Base-by-base conservation (phyloP, 2,113 vertebrate genomes). In the Xenopus borealis region DNA sequence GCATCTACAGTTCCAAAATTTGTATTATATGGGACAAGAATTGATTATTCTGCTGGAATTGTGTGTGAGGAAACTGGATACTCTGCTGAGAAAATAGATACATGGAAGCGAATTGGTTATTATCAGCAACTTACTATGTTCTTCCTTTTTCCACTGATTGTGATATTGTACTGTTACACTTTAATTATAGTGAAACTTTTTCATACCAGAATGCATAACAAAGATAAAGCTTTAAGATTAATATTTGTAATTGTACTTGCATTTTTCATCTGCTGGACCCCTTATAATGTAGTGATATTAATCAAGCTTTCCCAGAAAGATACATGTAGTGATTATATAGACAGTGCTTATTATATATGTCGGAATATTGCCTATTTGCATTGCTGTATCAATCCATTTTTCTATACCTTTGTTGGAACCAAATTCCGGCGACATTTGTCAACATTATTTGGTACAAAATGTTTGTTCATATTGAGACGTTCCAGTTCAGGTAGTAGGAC, bases 191-290 rank as follows among this genome's bases (percentile, higher is more conserved):
- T 77, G 10, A 91, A 88, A 1, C 85, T 95, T 44, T 57, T 92
- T 1, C 81, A 72, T 27, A 86, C 88, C 1, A 89, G 80, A 18
- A 86, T 89, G n/a, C 75, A 75, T 13, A 90, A 89, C 76, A 94
- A 84, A 81, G 88, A 92, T 78, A 92, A 91, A 52, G 89, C 91
- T 12, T 81, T 94, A 57, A 93, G 81, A 76, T 66, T 98, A 52
- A 90, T 95, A 76, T 79, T 96, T 44, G 2, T 80, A 0, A 86
- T 97, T 0, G 82, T 96, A 4, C 6, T 83, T 0, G 66, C 82
- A 0, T 95, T 96, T 58, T 91, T 98, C 47, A 0, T 94, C 23
- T 95, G 90, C 83, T 98, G 96, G 95, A 82, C 88, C 0, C 96
- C 96, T 0, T 81, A 93, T 74, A 95, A 97, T 40, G 61, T 90